A percentile compares a stretch with the other conserved stretches of the same genome.
Conservation (phyloP, 2,888 invertebrate species). For the Latrodectus hesperus region DNA sequence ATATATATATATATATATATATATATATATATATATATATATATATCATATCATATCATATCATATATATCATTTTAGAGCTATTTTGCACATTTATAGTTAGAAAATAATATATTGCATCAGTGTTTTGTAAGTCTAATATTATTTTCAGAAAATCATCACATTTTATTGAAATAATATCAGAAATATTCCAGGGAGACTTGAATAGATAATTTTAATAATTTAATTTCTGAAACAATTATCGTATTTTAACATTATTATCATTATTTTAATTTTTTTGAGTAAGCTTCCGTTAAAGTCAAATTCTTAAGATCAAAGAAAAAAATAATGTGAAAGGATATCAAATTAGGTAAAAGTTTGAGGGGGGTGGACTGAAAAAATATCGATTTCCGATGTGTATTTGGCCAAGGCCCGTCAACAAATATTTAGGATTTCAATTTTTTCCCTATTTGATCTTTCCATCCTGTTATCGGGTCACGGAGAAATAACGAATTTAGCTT, state of each 20-base stretch:
- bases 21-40: too few relatives aligned
- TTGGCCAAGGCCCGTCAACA: slow-evolving; percentile 38
- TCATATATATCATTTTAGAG: too few relatives aligned
- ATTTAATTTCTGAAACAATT: background rate
- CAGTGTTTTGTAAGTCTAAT: too few relatives aligned
- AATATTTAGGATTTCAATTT: slow-evolving; percentile 68
- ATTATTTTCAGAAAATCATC: too few relatives aligned
- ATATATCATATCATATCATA: too few relatives aligned
- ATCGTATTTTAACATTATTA: background rate
- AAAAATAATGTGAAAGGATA: background rate
- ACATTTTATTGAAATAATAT: too few relatives aligned
- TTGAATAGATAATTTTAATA: background rate
- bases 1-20: too few relatives aligned
- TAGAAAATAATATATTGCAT: too few relatives aligned
- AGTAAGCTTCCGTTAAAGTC: background rate
- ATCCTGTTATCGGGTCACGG: slow-evolving; percentile 7
- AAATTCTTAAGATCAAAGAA: background rate
- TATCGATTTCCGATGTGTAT: slow-evolving; percentile 60
- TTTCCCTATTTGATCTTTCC: slow-evolving; percentile 49
- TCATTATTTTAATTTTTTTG: background rate
- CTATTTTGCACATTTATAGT: too few relatives aligned
- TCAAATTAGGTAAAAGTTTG: background rate
- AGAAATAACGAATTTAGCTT: slow-evolving; percentile 12
- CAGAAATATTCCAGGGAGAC: too few relatives aligned
- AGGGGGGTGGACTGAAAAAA: background rate